phyloP scores from a whole-genome alignment of 2,797 vertebrate genomes.

The Caiman crocodilus region DNA sequence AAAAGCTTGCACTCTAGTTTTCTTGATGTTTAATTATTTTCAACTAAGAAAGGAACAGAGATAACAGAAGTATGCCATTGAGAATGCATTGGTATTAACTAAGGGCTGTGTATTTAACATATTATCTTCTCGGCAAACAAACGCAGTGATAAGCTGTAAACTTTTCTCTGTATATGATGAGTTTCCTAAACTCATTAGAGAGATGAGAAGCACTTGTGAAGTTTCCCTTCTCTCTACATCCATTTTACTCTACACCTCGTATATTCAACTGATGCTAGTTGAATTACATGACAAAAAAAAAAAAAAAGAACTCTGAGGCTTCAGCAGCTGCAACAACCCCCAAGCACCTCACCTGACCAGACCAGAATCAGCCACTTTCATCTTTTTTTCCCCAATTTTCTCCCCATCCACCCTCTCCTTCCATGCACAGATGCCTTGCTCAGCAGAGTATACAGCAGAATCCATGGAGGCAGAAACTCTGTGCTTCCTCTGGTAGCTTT shows the following conservation, averaged over 20 bases:
- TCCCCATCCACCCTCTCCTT: background rate
- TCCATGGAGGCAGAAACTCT: background rate
- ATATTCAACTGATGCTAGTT: background rate
- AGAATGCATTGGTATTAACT: slow-evolving; percentile 32
- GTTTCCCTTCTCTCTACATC: background rate
- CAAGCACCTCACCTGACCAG: background rate
- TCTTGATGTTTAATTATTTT: slow-evolving; percentile 9
- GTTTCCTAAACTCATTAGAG: slow-evolving; percentile 11
- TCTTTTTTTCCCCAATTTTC: too few species aligned
- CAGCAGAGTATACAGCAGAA: background rate
- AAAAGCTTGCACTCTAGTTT: background rate
- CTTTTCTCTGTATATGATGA: slow-evolving; percentile 2
- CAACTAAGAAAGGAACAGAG: background rate
- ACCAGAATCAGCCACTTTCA: too few species aligned
- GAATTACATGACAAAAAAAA: background rate
- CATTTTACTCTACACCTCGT: background rate
- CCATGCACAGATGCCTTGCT: background rate
- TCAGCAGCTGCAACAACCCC: background rate
- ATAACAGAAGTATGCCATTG: slow-evolving; percentile 34
- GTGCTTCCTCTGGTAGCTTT: background rate
- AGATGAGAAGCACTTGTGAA: slow-evolving; percentile 35
- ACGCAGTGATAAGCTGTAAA: slow-evolving; percentile 56
- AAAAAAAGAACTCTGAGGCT: background rate
- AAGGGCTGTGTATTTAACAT: slow-evolving; percentile 42
- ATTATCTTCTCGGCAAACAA: slow-evolving; percentile 43